phyloP scores from a whole-genome alignment of 1,140 invertebrate genomes.

The Oreohelix idahoensis region DNA sequence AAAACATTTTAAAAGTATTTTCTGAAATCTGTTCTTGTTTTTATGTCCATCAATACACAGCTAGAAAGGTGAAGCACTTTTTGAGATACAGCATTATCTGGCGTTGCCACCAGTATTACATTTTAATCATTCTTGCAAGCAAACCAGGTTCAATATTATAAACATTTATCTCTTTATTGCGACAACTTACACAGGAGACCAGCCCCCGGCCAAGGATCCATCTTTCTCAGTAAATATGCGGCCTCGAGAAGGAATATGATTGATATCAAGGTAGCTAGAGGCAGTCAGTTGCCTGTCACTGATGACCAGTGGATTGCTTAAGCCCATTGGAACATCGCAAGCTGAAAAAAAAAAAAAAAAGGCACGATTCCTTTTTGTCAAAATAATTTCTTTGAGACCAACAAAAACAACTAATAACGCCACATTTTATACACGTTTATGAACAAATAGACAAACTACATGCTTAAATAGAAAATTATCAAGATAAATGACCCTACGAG shows the following conservation, averaged over 20 bases:
- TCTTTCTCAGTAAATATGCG: conserved; percentile 55
- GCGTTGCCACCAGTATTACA: too few species aligned
- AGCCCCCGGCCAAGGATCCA: conserved; percentile 53
- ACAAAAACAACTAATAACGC: too few species aligned
- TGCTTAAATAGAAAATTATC: too few species aligned
- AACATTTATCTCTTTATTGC: too few species aligned
- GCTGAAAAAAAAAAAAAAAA: conserved; percentile 53
- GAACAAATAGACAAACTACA: too few species aligned
- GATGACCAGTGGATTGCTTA: conserved; percentile 53
- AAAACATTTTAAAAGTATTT: neutral
- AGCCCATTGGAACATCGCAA: conserved; percentile 58
- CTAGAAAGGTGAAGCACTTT: too few species aligned
- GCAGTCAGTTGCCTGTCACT: conserved; percentile 54
- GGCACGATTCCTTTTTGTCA: neutral
- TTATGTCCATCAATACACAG: too few species aligned
- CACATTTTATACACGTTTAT: too few species aligned
- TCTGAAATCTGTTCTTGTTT: too few species aligned
- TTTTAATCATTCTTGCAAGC: too few species aligned
- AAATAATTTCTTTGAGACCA: neutral
- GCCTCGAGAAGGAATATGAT: conserved; percentile 50
- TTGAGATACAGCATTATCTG: too few species aligned
- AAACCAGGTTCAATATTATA: too few species aligned
- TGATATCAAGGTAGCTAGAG: conserved; percentile 47
- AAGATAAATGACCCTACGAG: neutral
- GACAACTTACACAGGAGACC: conserved; percentile 58